A percentile compares a stretch with the other conserved stretches of the same genome.
phyloP scores from a whole-genome alignment of 64 coral and sea anemone species.

The Stichodactyla mertensii region DNA sequence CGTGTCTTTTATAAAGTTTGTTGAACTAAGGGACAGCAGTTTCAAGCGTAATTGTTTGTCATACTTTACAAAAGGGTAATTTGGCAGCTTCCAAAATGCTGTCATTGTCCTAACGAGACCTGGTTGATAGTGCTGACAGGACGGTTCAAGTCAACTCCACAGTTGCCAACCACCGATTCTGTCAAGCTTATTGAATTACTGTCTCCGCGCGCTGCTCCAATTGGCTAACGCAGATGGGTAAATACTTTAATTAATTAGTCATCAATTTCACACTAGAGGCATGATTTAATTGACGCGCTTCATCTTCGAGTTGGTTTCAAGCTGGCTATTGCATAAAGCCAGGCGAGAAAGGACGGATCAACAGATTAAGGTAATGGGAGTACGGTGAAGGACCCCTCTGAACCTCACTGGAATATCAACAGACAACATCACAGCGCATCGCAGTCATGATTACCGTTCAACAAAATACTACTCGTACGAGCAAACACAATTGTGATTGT shows the following conservation, averaged over 20 bases:
- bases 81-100: slow-evolving; percentile 92
- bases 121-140: slow-evolving; percentile 92
- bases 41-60: slow-evolving; percentile 24
- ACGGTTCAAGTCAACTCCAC: slow-evolving; percentile 84
- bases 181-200: slow-evolving; percentile 88
- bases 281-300: slow-evolving; percentile 93
- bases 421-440: slow-evolving; percentile 1
- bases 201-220: slow-evolving; percentile 25
- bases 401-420: slow-evolving; percentile 26
- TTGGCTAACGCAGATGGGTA: slow-evolving; percentile 60
- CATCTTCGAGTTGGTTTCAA: slow-evolving; percentile 29
- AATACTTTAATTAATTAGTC: slow-evolving; percentile 99
- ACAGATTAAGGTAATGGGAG: slow-evolving; percentile 14
- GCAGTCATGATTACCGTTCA: slow-evolving; percentile 10
- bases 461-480: background rate
- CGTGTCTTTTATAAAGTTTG: slow-evolving; percentile 9
- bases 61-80: slow-evolving; percentile 61
- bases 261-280: slow-evolving; percentile 94
- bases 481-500: background rate
- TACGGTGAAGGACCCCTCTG: background rate
- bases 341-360: slow-evolving; percentile 16
- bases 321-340: slow-evolving; percentile 23
- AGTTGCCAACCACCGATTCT: slow-evolving; percentile 75
- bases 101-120: slow-evolving; percentile 94
- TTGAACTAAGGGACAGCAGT: slow-evolving; percentile 11